Evolutionary conservation across 2,888 invertebrate genomes (phyloP).

Genomic region (Germaria angustata): DNA sequence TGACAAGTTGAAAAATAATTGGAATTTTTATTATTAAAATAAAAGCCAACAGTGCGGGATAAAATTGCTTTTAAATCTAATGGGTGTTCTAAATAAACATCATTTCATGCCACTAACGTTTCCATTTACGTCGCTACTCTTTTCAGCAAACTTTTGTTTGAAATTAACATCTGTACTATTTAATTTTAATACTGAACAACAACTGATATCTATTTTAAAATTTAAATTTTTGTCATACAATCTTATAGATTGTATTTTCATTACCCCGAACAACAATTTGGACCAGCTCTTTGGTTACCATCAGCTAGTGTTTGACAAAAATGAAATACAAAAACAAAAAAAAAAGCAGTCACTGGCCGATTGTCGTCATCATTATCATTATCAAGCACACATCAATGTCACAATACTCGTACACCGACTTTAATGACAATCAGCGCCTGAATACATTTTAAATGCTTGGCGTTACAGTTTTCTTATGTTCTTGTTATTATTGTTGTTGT

Average conservation of each 20-base stretch:
- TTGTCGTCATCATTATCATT: slow-evolving; percentile 62
- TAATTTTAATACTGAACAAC: slow-evolving; percentile 24
- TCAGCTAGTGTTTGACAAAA: background rate
- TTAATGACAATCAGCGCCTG: slow-evolving; percentile 61
- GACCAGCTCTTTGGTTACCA: slow-evolving; percentile 5
- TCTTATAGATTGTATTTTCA: slow-evolving; percentile 10
- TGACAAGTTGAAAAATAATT: slow-evolving; percentile 10
- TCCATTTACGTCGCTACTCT: no score
- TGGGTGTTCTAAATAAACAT: no score
- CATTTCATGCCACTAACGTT: no score
- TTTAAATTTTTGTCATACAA: background rate
- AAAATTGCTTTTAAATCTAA: background rate
- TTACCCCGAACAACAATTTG: slow-evolving; percentile 3
- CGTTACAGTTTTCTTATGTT: slow-evolving; percentile 41
- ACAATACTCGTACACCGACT: slow-evolving; percentile 50
- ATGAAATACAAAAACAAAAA: background rate
- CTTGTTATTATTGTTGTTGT: no score
- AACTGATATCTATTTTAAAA: slow-evolving; percentile 4
- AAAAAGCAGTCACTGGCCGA: slow-evolving; percentile 41
- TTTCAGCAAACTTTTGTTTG: slow-evolving; percentile 14
- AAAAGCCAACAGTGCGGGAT: background rate
- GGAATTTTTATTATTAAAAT: slow-evolving; percentile 3
- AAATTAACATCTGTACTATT: slow-evolving; percentile 51
- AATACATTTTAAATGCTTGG: slow-evolving; percentile 59
- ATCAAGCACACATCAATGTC: slow-evolving; percentile 63